Evolutionary conservation across 2,888 invertebrate species (phyloP), one percentile per base, ranked within the genome.

Genomic region (Drosophila planitibia): DNA sequence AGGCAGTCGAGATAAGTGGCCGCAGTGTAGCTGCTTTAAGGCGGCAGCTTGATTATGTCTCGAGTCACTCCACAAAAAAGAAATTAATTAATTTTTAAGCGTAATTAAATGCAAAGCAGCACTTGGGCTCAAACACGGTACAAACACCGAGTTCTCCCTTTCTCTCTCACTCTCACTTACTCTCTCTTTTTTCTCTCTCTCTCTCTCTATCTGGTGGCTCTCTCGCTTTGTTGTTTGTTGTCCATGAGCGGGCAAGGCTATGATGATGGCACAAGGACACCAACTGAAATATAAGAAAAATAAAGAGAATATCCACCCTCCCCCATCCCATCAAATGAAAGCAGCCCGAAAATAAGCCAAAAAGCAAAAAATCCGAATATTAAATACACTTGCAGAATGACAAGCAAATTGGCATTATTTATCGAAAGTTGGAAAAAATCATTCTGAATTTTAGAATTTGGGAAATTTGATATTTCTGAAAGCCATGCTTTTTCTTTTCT

Each of bases 51-150:
- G 90, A 87, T 87, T 87, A 85, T 87, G 90, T 88, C 90, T 90
- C 86, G 75, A 83, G 86, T 81, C 86, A 85, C 83, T 85, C 61
- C 75, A 87, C 85, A 88, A 87, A 88, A 89, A 89, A 81, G 81
- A 90, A 90, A 88, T 90, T 87, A 87, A 87, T 87, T 87, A 87
- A 87, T 87, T 87, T 87, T 87, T 87, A 90, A 87, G 86, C 90
- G 88, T 87, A 87, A 87, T 87, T 87, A 87, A 87, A 87, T 88
- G 86, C 85, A 87, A 88, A 87, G 83, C 90, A 90, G 88, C 90
- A 81, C 85, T 85, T 71, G 74, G 60, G 69, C 72, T 61, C 75
- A 37, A 61, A 44, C 65, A 60, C 55, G 41, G 39, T 33, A 25
- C 71, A 76, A 79, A 68, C 71, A 63, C 81, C 76, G 65, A 22